Percentiles rank a stretch among this genome's conserved stretches.
Evolutionary conservation across 2,113 vertebrate genomes (phyloP).

Genomic region (Onychostoma macrolepis): DNA sequence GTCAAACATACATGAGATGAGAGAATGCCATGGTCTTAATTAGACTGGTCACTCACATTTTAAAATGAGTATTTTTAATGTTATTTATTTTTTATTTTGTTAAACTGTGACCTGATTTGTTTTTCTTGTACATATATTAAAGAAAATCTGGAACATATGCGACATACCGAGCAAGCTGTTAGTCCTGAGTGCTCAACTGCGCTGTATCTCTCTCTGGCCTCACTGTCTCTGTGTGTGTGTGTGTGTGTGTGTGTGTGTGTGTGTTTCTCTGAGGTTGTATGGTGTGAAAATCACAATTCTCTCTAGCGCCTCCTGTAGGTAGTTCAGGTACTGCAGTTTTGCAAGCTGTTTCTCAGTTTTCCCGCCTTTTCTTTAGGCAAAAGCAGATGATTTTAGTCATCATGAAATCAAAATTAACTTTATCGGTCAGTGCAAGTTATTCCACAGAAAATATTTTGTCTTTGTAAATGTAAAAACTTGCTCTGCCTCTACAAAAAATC

Average conservation of each 20-base stretch:
- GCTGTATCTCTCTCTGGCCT: slow-evolving; percentile 36
- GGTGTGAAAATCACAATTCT: slow-evolving; percentile 6
- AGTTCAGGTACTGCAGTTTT: slow-evolving; percentile 14
- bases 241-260: slow-evolving; percentile 27
- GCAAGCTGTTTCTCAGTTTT: not conserved
- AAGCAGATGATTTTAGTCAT: not conserved
- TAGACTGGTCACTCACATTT: slow-evolving; percentile 67
- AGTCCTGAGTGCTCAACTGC: slow-evolving; percentile 43
- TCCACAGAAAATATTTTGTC: not conserved
- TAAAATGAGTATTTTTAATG: slow-evolving; percentile 74
- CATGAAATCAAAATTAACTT: not conserved
- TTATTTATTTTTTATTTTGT: slow-evolving; percentile 82
- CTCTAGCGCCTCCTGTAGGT: slow-evolving; percentile 34
- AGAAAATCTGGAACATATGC: slow-evolving; percentile 65
- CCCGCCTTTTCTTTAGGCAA: not conserved
- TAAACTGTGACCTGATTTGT: slow-evolving; percentile 72
- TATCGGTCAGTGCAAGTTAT: not conserved
- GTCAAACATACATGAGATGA: slow-evolving; percentile 41
- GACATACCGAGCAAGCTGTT: slow-evolving; percentile 43
- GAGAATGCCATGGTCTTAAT: slow-evolving; percentile 55
- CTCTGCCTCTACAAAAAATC: not conserved
- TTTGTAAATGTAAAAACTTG: not conserved
- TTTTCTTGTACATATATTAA: slow-evolving; percentile 71
- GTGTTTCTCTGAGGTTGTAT: not conserved
- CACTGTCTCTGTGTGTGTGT: not conserved